phyloP scores from a whole-genome alignment of 2,888 invertebrate species.

The Tyria jacobaeae region DNA sequence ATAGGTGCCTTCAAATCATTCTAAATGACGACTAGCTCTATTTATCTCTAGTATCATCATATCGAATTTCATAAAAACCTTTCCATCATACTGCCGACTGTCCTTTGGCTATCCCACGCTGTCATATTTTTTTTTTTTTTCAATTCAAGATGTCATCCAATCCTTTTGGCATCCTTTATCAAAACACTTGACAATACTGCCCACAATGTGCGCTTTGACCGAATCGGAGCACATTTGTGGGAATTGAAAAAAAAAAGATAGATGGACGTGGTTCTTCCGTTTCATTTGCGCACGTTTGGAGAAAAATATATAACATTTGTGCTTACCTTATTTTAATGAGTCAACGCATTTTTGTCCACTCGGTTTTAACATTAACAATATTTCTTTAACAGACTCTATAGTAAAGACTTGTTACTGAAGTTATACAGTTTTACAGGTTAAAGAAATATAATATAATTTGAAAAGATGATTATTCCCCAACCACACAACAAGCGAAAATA shows the following conservation, averaged over 20 bases:
- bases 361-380: neutral
- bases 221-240: conserved; percentile 76
- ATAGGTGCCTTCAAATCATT: neutral
- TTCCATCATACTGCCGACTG: conserved; percentile 22
- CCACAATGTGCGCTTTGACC: conserved; percentile 82
- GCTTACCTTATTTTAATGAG: neutral
- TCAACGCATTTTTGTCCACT: neutral
- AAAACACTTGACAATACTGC: conserved; percentile 63
- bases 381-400: neutral
- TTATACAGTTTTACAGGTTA: neutral
- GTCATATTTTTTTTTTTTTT: conserved; percentile 73
- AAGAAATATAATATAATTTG: neutral
- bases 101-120: conserved; percentile 73
- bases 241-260: conserved; percentile 58
- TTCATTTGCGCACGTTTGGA: conserved; percentile 20
- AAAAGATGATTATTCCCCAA: neutral
- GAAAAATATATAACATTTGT: neutral
- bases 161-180: conserved; percentile 73
- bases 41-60: neutral
- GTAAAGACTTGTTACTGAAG: neutral
- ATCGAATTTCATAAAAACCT: neutral
- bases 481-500: conserved; percentile 13
- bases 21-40: neutral
- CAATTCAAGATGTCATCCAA: conserved; percentile 73
- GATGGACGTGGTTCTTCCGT: conserved; percentile 53